phyloP scores from a whole-genome alignment of 2,888 invertebrate genomes.

The Oscheius sp. region DNA sequence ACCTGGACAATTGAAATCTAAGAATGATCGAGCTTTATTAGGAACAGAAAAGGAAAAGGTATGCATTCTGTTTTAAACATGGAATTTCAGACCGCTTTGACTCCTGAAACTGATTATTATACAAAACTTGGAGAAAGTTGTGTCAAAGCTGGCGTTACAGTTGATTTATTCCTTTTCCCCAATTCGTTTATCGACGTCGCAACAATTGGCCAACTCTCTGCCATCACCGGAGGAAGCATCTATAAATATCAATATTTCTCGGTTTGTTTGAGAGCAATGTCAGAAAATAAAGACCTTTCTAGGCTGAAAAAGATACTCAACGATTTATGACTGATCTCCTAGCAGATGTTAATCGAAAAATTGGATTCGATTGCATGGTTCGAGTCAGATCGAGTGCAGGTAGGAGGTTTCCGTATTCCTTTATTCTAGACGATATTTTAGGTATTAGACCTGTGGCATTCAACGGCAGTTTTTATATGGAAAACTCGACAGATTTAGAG shows the following conservation, averaged over 20 bases:
- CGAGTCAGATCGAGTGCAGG: conserved; percentile 76
- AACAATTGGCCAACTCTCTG: conserved; percentile 88
- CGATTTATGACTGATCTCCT: conserved; percentile 85
- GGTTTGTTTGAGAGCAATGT: no score
- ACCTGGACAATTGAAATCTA: conserved; percentile 90
- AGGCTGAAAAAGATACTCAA: conserved; percentile 90
- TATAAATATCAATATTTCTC: conserved; percentile 95
- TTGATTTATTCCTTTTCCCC: conserved; percentile 94
- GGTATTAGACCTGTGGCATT: conserved; percentile 94
- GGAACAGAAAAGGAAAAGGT: conserved; percentile 93
- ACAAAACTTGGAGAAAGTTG: conserved; percentile 93
- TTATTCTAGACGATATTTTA: no score
- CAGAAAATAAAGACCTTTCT: no score
- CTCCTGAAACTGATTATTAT: conserved; percentile 88
- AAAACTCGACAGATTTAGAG: conserved; percentile 97
- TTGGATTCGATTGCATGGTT: conserved; percentile 96
- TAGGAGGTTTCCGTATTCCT: no score
- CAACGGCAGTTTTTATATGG: conserved; percentile 95
- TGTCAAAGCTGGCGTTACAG: conserved; percentile 84
- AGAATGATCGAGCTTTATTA: conserved; percentile 93
- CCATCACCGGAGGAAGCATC: conserved; percentile 92
- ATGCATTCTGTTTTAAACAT: background rate
- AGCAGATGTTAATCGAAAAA: conserved; percentile 82
- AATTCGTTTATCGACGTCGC: conserved; percentile 95
- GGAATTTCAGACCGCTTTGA: conserved; percentile 75